These are phyloP conservation scores for Eucera pruinosa DNA, from an alignment of 2,888 invertebrate genomes.

Conservation along the genomic window DNA sequence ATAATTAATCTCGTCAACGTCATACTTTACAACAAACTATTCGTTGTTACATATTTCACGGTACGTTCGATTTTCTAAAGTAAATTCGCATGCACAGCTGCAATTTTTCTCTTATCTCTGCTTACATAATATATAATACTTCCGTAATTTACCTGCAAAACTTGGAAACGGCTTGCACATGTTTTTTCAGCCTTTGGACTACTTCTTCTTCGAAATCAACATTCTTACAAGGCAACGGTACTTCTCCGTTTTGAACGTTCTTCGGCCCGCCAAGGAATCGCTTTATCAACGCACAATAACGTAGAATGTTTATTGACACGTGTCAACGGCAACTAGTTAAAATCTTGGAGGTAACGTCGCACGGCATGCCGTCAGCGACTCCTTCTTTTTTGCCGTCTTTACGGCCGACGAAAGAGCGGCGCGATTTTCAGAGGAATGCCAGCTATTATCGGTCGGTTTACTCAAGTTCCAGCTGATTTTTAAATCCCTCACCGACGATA, in stretches of 20 bases:
- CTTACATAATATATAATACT: too few relatives aligned
- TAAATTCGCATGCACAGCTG: too few relatives aligned
- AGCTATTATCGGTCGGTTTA: constrained; percentile 41
- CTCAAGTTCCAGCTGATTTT: constrained; percentile 49
- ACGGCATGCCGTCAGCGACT: constrained; percentile 10
- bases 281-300: constrained; percentile 46
- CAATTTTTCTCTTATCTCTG: not conserved
- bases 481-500: constrained; percentile 44
- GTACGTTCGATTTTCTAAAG: too few relatives aligned
- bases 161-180: too few relatives aligned
- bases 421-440: constrained; percentile 52
- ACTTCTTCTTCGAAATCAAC: not conserved
- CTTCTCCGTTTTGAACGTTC: not conserved
- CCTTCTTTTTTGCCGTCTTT: constrained; percentile 28
- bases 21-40: too few relatives aligned
- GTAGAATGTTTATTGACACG: constrained; percentile 48
- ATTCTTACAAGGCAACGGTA: constrained; percentile 20
- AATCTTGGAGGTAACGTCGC: constrained; percentile 18
- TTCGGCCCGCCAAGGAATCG: constrained; percentile 7
- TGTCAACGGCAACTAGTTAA: constrained; percentile 47
- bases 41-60: not conserved
- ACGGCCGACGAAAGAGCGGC: constrained; percentile 33
- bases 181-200: not conserved
- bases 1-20: too few relatives aligned
- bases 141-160: too few relatives aligned